Evolutionary conservation across 2,113 vertebrate species (phyloP), one percentile per base, ranked within the genome.

Genomic region (Tichodroma muraria): DNA sequence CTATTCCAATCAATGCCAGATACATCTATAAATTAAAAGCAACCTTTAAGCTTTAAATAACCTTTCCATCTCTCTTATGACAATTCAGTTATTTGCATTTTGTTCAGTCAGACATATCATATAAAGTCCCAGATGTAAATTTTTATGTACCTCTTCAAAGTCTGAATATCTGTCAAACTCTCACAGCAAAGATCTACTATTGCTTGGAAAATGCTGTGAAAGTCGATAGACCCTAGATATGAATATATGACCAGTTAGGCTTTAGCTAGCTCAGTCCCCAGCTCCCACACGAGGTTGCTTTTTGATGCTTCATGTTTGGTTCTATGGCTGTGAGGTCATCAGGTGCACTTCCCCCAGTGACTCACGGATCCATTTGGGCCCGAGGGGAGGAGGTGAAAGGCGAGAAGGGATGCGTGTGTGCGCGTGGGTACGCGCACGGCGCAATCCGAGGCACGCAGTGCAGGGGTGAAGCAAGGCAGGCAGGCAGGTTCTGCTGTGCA

Each of bases 391-490:
- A 91, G 90, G 88, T 65, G 92, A 96, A 93, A 91, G 81, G 89
- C 66, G 33, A 94, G 75, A 49, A 89, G 63, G 31, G 70, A 10
- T 63, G 64, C 44, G 75, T 11, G 16, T 30, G 59, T 22, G 71
- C 10, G 77, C 0, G 44, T 72, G 82, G 72, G 80, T 86, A 30
- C 0, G 2, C 5, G 24, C 49, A 22, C 27, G 75, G 12, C 0
- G 9, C 77, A 84, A 54, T 30, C 22, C 4, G 8, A 86, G 73
- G 64, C 76, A 68, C 0, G 8, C 33, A 4, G 61, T 0, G 24
- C 28, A 21, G 68, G 13, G 73, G 37, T 71, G 80, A 92, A 60
- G 70, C 60, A 86, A 84, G 77, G 65, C 77, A 77, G 40, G 59
- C 60, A 53, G 66, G 42, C 28, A 53, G 66, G 42, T 25, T 75